Conservation (phyloP, 1,140 invertebrate genomes). For the Sarcophaga peregrina region DNA sequence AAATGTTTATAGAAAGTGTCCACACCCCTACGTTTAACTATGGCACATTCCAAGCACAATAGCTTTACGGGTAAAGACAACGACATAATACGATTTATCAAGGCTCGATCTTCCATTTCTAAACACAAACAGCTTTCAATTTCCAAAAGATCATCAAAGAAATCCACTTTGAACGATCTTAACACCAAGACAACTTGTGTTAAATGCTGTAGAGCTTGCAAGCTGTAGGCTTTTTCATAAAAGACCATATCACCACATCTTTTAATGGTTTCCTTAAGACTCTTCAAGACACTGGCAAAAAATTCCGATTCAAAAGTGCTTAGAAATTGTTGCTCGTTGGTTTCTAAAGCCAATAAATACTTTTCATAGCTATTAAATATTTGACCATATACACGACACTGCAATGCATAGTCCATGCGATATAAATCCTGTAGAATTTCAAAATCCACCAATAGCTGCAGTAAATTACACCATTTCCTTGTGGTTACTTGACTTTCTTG, state of each 20-base stretch:
- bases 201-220: slow-evolving; percentile 45
- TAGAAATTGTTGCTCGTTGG: not conserved
- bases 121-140: slow-evolving; percentile 50
- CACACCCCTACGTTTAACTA: slow-evolving; percentile 44
- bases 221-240: slow-evolving; percentile 46
- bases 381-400: slow-evolving; percentile 47
- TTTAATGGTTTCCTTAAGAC: slow-evolving; percentile 52
- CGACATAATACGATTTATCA: slow-evolving; percentile 34
- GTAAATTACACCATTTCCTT: slow-evolving; percentile 43
- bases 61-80: slow-evolving; percentile 48
- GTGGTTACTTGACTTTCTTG: not conserved
- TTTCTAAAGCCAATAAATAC: slow-evolving; percentile 41
- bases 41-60: slow-evolving; percentile 41
- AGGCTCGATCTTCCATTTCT: not conserved
- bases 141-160: slow-evolving; percentile 51
- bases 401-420: slow-evolving; percentile 49
- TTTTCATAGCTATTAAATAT: slow-evolving; percentile 53
- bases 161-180: slow-evolving; percentile 42
- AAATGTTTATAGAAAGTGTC: slow-evolving; percentile 28
- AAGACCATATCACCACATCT: slow-evolving; percentile 44
- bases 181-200: slow-evolving; percentile 51
- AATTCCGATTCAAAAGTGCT: slow-evolving; percentile 49
- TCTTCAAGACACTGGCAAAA: slow-evolving; percentile 50
- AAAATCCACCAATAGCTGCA: slow-evolving; percentile 49
- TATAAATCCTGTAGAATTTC: slow-evolving; percentile 57